Evolutionary conservation across 2,113 vertebrate genomes (phyloP).

Genomic region (Tor tambroides): DNA sequence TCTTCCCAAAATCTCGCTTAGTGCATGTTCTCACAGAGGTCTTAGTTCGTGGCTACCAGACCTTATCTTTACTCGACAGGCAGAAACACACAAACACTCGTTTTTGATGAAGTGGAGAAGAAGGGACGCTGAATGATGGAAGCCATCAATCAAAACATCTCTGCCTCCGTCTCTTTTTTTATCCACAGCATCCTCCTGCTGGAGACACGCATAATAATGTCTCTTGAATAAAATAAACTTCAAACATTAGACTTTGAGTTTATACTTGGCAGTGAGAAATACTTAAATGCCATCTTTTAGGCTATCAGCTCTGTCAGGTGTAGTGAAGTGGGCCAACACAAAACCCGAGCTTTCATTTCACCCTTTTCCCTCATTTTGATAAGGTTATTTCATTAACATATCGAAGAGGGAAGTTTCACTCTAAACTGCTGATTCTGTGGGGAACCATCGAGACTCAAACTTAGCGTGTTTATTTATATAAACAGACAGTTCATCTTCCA

Average conservation of each 20-base stretch:
- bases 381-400: not conserved
- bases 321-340: not conserved
- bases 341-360: not conserved
- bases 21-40: not conserved
- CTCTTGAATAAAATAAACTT: not conserved
- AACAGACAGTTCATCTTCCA: constrained; percentile 42
- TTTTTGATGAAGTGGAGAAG: constrained; percentile 49
- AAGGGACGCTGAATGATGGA: constrained; percentile 53
- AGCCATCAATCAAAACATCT: constrained; percentile 59
- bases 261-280: not conserved
- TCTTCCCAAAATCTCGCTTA: not conserved
- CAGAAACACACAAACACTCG: constrained; percentile 19
- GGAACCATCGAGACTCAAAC: constrained; percentile 28
- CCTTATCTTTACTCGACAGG: constrained; percentile 23
- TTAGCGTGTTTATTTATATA: constrained; percentile 42
- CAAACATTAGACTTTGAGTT: not conserved
- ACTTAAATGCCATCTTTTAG: not conserved
- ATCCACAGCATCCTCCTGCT: constrained; percentile 17
- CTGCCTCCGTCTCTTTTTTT: not conserved
- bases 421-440: not conserved
- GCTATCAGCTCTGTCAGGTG: not conserved
- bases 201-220: not conserved
- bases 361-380: not conserved
- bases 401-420: not conserved
- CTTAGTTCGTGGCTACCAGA: not conserved